Base-by-base conservation (phyloP, 2,113 vertebrate species). In the Corvus hawaiiensis region DNA sequence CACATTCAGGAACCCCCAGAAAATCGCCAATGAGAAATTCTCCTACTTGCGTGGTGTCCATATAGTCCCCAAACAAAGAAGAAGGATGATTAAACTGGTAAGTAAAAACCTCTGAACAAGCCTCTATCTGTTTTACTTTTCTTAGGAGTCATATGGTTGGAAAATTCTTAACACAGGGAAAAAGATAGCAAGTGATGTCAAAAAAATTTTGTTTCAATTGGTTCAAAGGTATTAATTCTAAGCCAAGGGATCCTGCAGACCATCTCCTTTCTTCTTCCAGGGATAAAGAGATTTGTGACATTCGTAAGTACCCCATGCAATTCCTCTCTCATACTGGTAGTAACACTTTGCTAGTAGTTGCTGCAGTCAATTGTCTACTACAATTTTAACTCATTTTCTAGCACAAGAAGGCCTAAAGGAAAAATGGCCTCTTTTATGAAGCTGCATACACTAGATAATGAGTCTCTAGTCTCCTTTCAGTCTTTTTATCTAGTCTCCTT, bases 21-120 rank as follows among this genome's bases (percentile, higher is more conserved):
- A 85, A 72, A 72, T 2, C 8, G 33, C 16, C 1, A 0, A 21
- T 20, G 33, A 82, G 27, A 80, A 67, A 63, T 44, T 55, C 27
- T 39, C 2, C 1, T 46, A 46, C 15, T 44, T 13, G 0, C 4
- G 0, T 39, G 33, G 10, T 10, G 6, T 28, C 13, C 61, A 33
- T 11, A 35, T 6, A 51, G 17, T 33, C 7, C 16, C 63, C 43
- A 78, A 62, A 51, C 10, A 52, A 1, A 6, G 12, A 82, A 55
- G 41, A 63, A 59, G 13, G 7, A 68, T 23, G 5, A n/a, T 75
- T 75, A 56, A 66, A 71, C 6, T 51, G 21, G 7, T 58, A 58
- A 51, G 37, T 18, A 20, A 84, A 89, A 28, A 62, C 3, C 20
- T 58, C 33, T 67, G 23, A 77, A 54, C 21, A 77, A 49, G 12